Base-by-base conservation (phyloP, 2,113 vertebrate genomes). In the Engystomops pustulosus region DNA sequence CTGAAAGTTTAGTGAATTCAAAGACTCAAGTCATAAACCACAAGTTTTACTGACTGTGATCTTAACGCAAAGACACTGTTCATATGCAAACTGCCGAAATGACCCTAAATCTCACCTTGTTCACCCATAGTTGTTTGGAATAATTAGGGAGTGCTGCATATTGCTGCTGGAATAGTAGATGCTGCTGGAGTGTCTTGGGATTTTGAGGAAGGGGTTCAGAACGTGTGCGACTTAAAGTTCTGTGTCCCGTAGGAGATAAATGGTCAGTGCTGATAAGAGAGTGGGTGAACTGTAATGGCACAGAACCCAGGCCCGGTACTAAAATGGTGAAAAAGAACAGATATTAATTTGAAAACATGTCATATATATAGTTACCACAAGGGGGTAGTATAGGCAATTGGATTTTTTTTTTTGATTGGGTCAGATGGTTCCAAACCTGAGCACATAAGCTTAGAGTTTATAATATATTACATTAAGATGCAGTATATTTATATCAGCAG, bases 151-250 rank as follows among this genome's bases (percentile, higher is more conserved):
- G 90, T 75, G 93, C 94, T 17, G 86, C 47, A 75, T 94, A 92
- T 67, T 95, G 93, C 79, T 94, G 93, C 79, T 91, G 91, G 84
- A 90, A 88, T 0, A 89, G 51, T 74, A 92, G 87, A 2, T 94
- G 93, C 79, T 93, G 91, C 87, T 93, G 89, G 27, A 95, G 87
- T 20, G 89, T 85, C 0, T 93, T 90, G 86, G 94, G 90, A 72
- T 93, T 97, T 85, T 95, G 96, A 38, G 97, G 96, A 41, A 96
- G 91, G 1, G 98, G 98, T 86, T 97, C 98, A 0, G 98, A 99
- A 84, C 95, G 96, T 2, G 97, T 97, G 87, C 97, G 91, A 87
- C 95, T 95, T 91, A 98, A 91, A 0, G 95, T 95, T 83, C 94
- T 93, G 86, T 99, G 94, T 2, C 92, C 93, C 0, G 93, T 90